phyloP scores from a whole-genome alignment of 2,888 invertebrate species.

The Aethes cnicana region DNA sequence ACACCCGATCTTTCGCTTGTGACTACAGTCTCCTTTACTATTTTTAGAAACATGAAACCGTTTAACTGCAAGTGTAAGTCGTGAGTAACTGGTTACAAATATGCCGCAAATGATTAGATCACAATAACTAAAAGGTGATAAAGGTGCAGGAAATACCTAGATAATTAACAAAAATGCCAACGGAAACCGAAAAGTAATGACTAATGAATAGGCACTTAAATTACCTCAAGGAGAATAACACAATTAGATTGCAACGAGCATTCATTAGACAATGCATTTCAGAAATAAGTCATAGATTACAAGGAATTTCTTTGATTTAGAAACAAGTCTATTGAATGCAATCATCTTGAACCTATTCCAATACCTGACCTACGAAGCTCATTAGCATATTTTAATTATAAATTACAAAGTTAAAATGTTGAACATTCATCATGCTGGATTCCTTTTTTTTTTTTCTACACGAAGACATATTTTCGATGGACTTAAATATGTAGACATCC shows the following conservation, averaged over 20 bases:
- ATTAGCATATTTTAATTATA: slow-evolving; percentile 23
- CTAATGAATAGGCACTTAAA: slow-evolving; percentile 12
- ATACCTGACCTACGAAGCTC: slow-evolving; percentile 24
- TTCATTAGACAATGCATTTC: slow-evolving; percentile 7
- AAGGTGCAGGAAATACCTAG: no score
- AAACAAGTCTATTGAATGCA: slow-evolving; percentile 19
- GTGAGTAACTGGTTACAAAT: no score
- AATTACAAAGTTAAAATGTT: slow-evolving; percentile 15
- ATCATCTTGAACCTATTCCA: slow-evolving; percentile 26
- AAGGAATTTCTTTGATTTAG: slow-evolving; percentile 8
- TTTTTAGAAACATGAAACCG: no score
- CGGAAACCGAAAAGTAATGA: no score
- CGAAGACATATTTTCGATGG: slow-evolving; percentile 7
- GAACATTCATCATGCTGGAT: slow-evolving; percentile 8
- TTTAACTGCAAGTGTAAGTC: no score
- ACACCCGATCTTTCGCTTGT: slow-evolving; percentile 33
- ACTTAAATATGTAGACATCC: slow-evolving; percentile 23
- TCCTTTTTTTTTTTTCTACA: background rate
- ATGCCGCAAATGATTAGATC: background rate
- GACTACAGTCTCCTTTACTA: slow-evolving; percentile 4
- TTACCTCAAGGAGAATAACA: slow-evolving; percentile 4
- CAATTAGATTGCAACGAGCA: slow-evolving; percentile 11
- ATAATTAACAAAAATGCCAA: no score
- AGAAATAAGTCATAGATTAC: slow-evolving; percentile 8
- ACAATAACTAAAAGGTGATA: background rate